phyloP scores from a whole-genome alignment of 2,888 invertebrate genomes.

The Oligia fasciuncula region DNA sequence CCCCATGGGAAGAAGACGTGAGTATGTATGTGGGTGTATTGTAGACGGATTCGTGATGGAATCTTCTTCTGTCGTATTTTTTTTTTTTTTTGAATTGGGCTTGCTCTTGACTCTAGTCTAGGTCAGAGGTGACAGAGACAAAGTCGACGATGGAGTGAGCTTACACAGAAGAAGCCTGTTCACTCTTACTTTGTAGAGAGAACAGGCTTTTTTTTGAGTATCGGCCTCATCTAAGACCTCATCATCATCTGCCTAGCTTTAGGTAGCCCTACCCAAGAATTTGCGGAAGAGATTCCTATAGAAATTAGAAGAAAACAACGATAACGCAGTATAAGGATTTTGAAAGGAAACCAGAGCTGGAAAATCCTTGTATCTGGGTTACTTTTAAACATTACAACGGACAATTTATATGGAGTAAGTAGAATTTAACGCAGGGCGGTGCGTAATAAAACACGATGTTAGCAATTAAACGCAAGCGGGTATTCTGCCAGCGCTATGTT shows the following conservation, averaged over 20 bases:
- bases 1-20: background rate
- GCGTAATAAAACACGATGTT: slow-evolving; percentile 25
- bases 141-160: too few relatives aligned
- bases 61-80: background rate
- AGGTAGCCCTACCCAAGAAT: background rate
- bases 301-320: background rate
- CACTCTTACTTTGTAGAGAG: too few relatives aligned
- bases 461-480: slow-evolving; percentile 28
- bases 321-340: background rate
- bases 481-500: slow-evolving; percentile 13
- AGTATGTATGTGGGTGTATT: background rate
- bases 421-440: slow-evolving; percentile 7
- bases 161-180: too few relatives aligned
- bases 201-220: too few relatives aligned
- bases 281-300: background rate
- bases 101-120: too few relatives aligned
- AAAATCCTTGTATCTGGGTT: background rate
- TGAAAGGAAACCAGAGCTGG: background rate
- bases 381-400: slow-evolving; percentile 10
- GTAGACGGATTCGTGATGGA: background rate
- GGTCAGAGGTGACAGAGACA: too few relatives aligned
- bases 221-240: background rate
- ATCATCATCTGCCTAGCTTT: background rate
- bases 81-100: too few relatives aligned
- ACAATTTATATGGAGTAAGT: slow-evolving; percentile 13